Conservation (phyloP, 1,140 invertebrate species). For the Penaeus japonicus region DNA sequence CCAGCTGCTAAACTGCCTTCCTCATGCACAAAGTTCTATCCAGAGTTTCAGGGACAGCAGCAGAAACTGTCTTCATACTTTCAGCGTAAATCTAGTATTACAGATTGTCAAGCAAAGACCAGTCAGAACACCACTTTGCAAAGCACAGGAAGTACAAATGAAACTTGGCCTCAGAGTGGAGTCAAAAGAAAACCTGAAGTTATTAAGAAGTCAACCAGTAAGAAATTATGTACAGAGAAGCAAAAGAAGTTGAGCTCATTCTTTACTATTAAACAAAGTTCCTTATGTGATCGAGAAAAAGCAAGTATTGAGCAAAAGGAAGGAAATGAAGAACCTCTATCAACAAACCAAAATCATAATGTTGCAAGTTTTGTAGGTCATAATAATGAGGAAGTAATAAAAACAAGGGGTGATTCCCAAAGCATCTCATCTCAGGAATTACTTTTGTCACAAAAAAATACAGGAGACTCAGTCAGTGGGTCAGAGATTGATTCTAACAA, state of each 20-base stretch:
- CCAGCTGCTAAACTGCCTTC: conserved; percentile 63
- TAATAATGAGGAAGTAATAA: background rate
- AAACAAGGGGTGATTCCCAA: background rate
- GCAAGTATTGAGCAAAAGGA: background rate
- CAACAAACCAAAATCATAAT: background rate
- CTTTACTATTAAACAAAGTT: conserved; percentile 17
- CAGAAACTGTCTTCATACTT: conserved; percentile 67
- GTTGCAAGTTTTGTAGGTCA: too few relatives aligned
- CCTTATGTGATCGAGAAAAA: background rate
- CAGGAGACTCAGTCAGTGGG: background rate
- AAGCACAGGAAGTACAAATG: background rate
- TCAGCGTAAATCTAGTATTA: background rate
- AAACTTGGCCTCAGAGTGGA: background rate
- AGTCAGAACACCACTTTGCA: background rate
- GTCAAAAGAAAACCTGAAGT: conserved; percentile 14
- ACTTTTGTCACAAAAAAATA: background rate
- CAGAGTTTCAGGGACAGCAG: conserved; percentile 69
- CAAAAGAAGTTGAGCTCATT: conserved; percentile 44
- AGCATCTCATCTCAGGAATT: too few relatives aligned
- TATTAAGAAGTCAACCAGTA: conserved; percentile 3
- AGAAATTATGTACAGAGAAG: conserved; percentile 36
- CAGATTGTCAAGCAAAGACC: background rate
- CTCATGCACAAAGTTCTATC: conserved; percentile 67
- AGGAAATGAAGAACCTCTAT: background rate
- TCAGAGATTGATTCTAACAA: background rate